Evolutionary conservation across 1,140 invertebrate species (phyloP).

Genomic region (Pemphigus obesinymphae): DNA sequence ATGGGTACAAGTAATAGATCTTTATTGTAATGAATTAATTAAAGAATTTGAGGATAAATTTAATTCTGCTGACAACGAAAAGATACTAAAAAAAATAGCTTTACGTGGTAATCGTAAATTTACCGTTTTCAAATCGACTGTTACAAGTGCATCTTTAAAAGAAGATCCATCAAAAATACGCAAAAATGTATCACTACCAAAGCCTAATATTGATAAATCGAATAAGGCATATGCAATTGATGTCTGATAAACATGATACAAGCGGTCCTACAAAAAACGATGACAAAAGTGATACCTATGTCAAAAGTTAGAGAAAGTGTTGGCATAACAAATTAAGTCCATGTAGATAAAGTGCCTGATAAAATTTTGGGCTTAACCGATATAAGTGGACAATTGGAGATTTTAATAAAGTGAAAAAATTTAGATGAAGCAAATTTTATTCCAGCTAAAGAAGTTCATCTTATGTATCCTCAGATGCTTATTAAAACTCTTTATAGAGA

Average conservation of each 20-base stretch:
- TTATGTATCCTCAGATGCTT: conserved; percentile 89
- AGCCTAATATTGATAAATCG: background rate
- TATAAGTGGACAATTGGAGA: conserved; percentile 90
- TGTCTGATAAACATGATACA: background rate
- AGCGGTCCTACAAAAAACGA: background rate
- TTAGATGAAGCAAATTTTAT: conserved; percentile 88
- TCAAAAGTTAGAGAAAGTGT: background rate
- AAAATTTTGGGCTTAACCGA: conserved; percentile 94
- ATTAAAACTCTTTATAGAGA: too few relatives aligned
- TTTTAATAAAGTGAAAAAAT: conserved; percentile 86
- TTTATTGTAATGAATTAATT: conserved; percentile 77
- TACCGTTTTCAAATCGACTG: background rate
- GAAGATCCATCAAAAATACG: background rate
- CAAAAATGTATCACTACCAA: background rate
- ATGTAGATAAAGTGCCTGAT: conserved; percentile 53
- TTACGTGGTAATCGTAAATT: background rate
- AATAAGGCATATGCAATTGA: background rate
- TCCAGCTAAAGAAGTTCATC: conserved; percentile 83
- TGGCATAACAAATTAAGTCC: rapidly evolving
- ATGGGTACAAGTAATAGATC: conserved; percentile 67
- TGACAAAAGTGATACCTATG: background rate
- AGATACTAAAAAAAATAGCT: conserved; percentile 45
- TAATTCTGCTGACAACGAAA: conserved; percentile 45
- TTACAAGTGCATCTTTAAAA: background rate
- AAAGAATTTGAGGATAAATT: conserved; percentile 63